phyloP scores from a whole-genome alignment of 2,797 vertebrate species.

The Thalassophryne amazonica region DNA sequence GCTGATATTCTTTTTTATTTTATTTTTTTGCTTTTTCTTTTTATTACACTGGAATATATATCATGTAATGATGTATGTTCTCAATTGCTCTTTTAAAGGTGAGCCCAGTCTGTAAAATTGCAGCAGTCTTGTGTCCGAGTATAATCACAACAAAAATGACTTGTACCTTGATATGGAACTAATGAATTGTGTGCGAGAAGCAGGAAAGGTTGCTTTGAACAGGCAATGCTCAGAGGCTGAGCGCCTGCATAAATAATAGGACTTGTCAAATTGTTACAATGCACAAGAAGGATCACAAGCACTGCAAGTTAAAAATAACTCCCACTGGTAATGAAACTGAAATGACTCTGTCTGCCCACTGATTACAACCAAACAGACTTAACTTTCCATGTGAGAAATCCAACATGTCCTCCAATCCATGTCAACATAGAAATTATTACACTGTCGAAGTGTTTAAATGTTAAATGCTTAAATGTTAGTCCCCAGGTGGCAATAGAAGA shows the following conservation, averaged over 20 bases:
- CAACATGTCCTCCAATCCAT: too few species aligned
- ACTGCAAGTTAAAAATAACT: constrained; percentile 60
- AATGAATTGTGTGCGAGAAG: constrained; percentile 54
- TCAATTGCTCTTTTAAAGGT: background rate
- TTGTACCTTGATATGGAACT: constrained; percentile 39
- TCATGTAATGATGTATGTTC: background rate
- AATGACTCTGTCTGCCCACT: constrained; percentile 44
- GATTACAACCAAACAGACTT: constrained; percentile 56
- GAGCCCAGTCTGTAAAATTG: constrained; percentile 24
- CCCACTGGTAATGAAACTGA: constrained; percentile 62
- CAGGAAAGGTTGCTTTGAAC: constrained; percentile 55
- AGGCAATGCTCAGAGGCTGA: constrained; percentile 48
- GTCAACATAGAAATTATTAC: too few species aligned
- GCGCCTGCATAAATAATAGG: constrained; percentile 64
- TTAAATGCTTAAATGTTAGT: too few species aligned
- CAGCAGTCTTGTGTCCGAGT: constrained; percentile 30
- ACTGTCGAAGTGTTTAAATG: too few species aligned
- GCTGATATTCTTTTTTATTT: too few species aligned
- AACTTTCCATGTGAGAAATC: constrained; percentile 35
- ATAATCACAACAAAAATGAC: constrained; percentile 45
- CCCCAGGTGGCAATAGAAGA: too few species aligned
- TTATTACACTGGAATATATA: background rate
- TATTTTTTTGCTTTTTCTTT: too few species aligned
- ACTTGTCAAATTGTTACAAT: constrained; percentile 64
- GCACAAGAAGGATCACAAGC: constrained; percentile 58